These are phyloP conservation scores for Ferdinandea cuprea DNA, from an alignment of 2,888 invertebrate species.

Conservation along the genomic window DNA sequence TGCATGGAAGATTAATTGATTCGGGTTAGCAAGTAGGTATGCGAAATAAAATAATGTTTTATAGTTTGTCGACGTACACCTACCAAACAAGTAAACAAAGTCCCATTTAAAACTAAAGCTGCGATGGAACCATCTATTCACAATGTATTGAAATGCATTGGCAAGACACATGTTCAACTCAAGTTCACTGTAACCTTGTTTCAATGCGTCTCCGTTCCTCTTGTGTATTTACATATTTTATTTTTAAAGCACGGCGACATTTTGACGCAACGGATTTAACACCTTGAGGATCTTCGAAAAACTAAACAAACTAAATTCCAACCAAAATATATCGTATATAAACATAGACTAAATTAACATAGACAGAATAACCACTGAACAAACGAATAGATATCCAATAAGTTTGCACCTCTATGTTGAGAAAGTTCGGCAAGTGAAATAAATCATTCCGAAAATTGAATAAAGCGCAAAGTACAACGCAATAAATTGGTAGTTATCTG, in stretches of 20 bases:
- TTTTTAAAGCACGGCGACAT: not conserved
- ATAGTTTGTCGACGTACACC: no score
- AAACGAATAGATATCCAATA: not conserved
- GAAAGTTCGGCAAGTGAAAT: not conserved
- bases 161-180: no score
- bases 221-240: not conserved
- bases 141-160: no score
- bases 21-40: not conserved
- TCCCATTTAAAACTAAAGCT: no score
- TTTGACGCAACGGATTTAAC: no score
- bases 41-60: no score
- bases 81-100: no score
- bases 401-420: not conserved
- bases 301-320: not conserved
- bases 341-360: not conserved
- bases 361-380: not conserved
- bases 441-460: not conserved
- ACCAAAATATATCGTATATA: not conserved
- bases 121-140: no score
- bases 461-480: not conserved
- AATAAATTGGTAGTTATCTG: no score
- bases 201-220: no score
- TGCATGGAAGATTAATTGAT: not conserved
- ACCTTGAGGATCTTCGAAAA: not conserved
- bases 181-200: no score